These are phyloP conservation scores for Acanthornis magna DNA, from an alignment of 2,797 vertebrate genomes.

Conservation along the genomic window DNA sequence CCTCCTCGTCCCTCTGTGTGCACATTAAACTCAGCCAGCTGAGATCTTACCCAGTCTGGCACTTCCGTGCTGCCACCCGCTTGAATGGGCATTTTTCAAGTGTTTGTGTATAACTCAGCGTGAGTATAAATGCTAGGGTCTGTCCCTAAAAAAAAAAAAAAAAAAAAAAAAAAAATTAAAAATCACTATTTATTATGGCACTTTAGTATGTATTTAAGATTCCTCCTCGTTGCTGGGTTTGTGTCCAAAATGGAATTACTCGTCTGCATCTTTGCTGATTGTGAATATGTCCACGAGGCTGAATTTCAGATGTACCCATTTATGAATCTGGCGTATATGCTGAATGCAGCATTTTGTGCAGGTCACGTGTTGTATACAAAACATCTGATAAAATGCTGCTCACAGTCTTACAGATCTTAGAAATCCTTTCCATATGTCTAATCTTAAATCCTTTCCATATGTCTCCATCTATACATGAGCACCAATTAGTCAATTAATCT, in stretches of 20 bases:
- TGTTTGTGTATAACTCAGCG: not conserved
- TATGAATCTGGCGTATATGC: conserved; percentile 61
- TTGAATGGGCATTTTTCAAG: not conserved
- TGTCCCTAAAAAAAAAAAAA: not conserved
- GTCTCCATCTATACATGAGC: conserved; percentile 25
- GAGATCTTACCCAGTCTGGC: not conserved
- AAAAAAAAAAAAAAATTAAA: not conserved
- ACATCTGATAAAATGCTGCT: conserved; percentile 69
- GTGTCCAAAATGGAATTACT: conserved; percentile 28
- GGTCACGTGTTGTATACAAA: conserved; percentile 67
- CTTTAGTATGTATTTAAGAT: not conserved
- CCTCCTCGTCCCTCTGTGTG: not conserved
- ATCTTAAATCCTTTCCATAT: conserved; percentile 67
- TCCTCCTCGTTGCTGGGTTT: not conserved
- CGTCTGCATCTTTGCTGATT: conserved; percentile 15
- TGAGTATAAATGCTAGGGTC: not conserved
- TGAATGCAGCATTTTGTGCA: conserved; percentile 65
- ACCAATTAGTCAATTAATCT: conserved; percentile 63
- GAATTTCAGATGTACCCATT: conserved; percentile 52
- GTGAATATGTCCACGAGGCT: conserved; percentile 34
- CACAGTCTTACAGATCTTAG: conserved; percentile 68
- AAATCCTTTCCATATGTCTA: conserved; percentile 70
- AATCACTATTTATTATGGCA: not conserved
- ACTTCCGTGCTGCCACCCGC: not conserved
- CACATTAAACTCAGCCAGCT: not conserved